Percentiles rank a stretch among this genome's conserved stretches.
These are phyloP conservation scores for Sphaerophoria taeniata DNA, from an alignment of 2,888 invertebrate genomes.

Conservation along the genomic window DNA sequence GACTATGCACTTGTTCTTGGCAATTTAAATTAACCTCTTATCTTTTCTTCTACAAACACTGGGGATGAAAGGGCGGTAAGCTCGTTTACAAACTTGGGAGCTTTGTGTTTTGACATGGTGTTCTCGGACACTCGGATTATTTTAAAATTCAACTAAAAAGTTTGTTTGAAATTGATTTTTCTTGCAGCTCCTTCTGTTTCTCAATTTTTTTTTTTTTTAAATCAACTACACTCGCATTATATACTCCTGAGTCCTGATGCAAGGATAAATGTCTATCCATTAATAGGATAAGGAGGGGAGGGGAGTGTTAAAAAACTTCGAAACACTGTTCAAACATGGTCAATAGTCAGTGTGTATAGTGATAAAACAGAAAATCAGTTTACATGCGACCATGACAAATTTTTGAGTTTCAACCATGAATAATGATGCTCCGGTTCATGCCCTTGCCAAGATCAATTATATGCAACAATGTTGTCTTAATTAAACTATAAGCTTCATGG, in stretches of 20 bases:
- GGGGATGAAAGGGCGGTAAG: neutral
- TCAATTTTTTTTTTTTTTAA: neutral
- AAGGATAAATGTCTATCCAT: conserved; percentile 12
- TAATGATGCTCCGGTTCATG: conserved; percentile 8
- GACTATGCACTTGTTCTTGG: conserved; percentile 52
- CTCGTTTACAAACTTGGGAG: conserved; percentile 16
- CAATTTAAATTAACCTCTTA: conserved; percentile 70
- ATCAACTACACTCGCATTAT: neutral
- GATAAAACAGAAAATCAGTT: conserved; percentile 9
- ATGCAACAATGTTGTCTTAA: conserved; percentile 59
- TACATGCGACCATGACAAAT: conserved; percentile 1
- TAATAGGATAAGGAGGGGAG: conserved; percentile 7
- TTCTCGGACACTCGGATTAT: conserved; percentile 52
- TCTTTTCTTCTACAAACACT: neutral
- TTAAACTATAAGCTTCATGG: conserved; percentile 33
- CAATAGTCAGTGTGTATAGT: neutral
- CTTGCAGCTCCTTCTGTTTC: neutral
- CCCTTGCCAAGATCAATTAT: conserved; percentile 41
- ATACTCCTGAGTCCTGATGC: no score
- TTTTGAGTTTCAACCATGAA: conserved; percentile 26
- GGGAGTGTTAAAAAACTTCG: neutral
- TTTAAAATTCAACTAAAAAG: conserved; percentile 69
- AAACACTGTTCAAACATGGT: neutral
- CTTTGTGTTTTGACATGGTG: conserved; percentile 67
- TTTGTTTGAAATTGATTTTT: conserved; percentile 53